Evolutionary conservation across 2,797 vertebrate genomes (phyloP), one percentile per base, ranked within the genome.

Genomic region (Malurus leucopterus): DNA sequence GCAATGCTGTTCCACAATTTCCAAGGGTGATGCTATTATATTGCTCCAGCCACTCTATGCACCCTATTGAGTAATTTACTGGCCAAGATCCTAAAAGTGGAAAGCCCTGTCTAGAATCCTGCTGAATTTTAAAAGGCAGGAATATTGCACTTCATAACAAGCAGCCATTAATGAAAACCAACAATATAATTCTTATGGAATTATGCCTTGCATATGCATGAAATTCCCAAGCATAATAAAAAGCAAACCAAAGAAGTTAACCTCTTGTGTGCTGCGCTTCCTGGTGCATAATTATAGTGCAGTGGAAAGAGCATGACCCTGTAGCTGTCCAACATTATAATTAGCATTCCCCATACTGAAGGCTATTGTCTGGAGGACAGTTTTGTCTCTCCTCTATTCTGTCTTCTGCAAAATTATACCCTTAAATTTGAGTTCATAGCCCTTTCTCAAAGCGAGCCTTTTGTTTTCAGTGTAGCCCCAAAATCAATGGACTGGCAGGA

Each of bases 41-140:
- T 84, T 93, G 79, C 91, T 96, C 84, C 75, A 95, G 80, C 70
- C 82, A 94, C 95, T 95, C 72, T 91, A 53, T 94, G 95, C 90
- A 94, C 82, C 82, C 90, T 83, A 80, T 78, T 97, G 95, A 96
- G 95, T 96, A 96, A 97, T 93, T 93, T 94, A 94, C 94, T 97
- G 96, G 96, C 95, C 88, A 77, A 72, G 76, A 92, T 95, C 92
- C 95, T 90, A 95, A 94, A 57, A 93, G 88, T 95, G 90, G 90
- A 92, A 91, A 78, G 92, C 86, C 92, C 91, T 94, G 94, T 96
- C 83, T 93, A 91, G 80, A 91, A 95, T 95, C 91, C 89, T 80
- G 72, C 91, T 94, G 78, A 94, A 95, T 95, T 95, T 94, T 96
- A 95, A 93, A 92, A 95, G 91, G 89, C 94, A 93, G 86, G 93